Conservation (phyloP, 1,140 invertebrate species). For the Sitodiplosis mosellana region DNA sequence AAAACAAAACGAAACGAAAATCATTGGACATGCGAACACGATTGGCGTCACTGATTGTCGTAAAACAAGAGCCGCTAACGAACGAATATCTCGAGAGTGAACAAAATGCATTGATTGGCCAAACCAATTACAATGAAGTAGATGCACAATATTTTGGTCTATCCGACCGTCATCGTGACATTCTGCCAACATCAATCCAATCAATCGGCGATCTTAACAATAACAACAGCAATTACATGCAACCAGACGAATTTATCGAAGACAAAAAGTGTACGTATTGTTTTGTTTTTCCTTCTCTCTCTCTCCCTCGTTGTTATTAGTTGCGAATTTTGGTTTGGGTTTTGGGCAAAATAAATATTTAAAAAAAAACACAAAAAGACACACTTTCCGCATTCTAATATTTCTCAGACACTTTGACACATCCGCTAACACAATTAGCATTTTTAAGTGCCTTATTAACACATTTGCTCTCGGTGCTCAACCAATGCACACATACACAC, state of each 20-base stretch:
- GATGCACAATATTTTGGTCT: background rate
- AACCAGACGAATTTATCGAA: background rate
- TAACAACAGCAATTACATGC: background rate
- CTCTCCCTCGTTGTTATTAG: background rate
- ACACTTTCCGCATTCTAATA: too few relatives aligned
- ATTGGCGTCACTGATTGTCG: conserved; percentile 24
- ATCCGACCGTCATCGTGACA: too few relatives aligned
- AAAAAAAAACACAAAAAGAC: too few relatives aligned
- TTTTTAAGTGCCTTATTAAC: too few relatives aligned
- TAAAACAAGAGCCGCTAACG: conserved; percentile 17
- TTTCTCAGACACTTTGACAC: too few relatives aligned
- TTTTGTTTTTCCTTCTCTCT: background rate
- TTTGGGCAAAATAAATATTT: too few relatives aligned
- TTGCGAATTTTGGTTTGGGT: too few relatives aligned
- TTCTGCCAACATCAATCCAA: background rate
- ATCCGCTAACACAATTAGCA: too few relatives aligned
- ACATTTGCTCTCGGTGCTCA: too few relatives aligned
- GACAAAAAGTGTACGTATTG: background rate
- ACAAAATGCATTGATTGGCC: background rate
- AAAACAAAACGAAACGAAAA: background rate
- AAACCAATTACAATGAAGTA: background rate
- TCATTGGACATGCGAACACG: conserved; percentile 20
- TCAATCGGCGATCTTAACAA: conserved; percentile 1
- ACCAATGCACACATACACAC: too few relatives aligned
- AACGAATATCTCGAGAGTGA: background rate